Percentiles rank a stretch among this genome's conserved stretches.
Conservation (phyloP, 2,888 invertebrate species). For the Onchidella celtica region DNA sequence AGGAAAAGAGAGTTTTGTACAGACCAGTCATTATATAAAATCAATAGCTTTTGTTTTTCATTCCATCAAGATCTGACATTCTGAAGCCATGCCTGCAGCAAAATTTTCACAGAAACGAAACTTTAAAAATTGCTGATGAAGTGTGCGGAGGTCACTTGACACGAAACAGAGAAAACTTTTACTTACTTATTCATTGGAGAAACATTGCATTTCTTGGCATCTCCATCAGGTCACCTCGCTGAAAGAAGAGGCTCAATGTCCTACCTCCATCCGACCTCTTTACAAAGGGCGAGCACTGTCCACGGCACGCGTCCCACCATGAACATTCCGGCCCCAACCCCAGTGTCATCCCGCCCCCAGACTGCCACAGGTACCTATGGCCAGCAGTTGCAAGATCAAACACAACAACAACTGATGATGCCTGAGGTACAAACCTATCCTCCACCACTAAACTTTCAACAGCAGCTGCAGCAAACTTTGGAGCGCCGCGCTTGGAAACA, state of each 20-base stretch:
- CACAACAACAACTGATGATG: constrained; percentile 27
- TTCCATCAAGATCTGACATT: no score
- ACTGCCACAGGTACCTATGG: constrained; percentile 48
- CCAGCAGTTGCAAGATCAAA: constrained; percentile 57
- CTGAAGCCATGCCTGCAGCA: no score
- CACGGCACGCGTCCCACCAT: constrained; percentile 12
- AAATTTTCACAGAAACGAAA: no score
- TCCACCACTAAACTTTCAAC: not conserved
- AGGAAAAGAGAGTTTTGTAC: no score
- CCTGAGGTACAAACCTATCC: no score
- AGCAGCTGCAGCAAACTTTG: constrained; percentile 55
- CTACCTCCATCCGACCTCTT: not conserved
- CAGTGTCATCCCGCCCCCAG: constrained; percentile 46
- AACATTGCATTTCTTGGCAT: no score
- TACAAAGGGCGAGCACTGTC: constrained; percentile 18
- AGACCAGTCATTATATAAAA: no score
- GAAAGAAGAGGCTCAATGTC: not conserved
- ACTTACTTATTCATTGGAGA: no score
- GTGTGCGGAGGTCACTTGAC: no score
- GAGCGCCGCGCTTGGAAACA: constrained; percentile 57
- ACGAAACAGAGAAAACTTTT: no score
- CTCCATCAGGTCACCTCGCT: not conserved
- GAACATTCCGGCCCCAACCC: constrained; percentile 37
- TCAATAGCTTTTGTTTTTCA: no score
- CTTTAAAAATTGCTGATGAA: no score